These are phyloP conservation scores for Anguilla marmorata DNA, from an alignment of 2,797 vertebrate species.

Conservation along the genomic window DNA sequence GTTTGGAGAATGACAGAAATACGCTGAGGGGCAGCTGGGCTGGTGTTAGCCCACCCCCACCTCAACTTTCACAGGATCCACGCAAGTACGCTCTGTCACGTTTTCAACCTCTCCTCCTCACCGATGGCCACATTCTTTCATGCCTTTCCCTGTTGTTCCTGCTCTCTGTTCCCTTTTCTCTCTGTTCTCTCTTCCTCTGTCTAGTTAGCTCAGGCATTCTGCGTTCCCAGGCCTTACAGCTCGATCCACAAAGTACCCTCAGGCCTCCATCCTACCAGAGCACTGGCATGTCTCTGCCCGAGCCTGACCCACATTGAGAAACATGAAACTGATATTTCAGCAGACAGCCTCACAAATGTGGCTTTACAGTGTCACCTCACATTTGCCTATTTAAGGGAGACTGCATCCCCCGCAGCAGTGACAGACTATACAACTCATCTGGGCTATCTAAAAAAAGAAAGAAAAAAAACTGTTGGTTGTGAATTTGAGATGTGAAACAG, in stretches of 20 bases:
- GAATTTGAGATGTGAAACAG: background rate
- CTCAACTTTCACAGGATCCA: background rate
- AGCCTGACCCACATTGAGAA: background rate
- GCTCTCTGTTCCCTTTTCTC: background rate
- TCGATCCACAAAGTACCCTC: background rate
- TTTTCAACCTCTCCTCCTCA: background rate
- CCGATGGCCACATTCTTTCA: background rate
- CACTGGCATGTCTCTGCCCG: background rate
- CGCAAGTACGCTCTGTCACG: background rate
- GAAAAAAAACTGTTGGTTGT: background rate
- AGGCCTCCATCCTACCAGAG: background rate
- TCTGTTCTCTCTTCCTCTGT: too few species aligned
- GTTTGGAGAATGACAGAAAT: background rate
- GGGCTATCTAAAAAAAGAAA: background rate
- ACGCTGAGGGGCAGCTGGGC: background rate
- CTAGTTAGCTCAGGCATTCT: background rate
- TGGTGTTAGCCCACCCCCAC: background rate
- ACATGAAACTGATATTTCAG: background rate
- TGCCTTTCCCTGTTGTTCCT: background rate
- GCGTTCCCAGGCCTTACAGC: background rate
- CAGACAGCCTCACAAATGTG: background rate
- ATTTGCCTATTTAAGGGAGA: background rate
- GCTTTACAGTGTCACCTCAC: background rate
- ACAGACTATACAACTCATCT: slow-evolving; percentile 1
- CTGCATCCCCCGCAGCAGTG: background rate